Base-by-base conservation (phyloP, 2,888 invertebrate species). In the Hoplodrina blanda region DNA sequence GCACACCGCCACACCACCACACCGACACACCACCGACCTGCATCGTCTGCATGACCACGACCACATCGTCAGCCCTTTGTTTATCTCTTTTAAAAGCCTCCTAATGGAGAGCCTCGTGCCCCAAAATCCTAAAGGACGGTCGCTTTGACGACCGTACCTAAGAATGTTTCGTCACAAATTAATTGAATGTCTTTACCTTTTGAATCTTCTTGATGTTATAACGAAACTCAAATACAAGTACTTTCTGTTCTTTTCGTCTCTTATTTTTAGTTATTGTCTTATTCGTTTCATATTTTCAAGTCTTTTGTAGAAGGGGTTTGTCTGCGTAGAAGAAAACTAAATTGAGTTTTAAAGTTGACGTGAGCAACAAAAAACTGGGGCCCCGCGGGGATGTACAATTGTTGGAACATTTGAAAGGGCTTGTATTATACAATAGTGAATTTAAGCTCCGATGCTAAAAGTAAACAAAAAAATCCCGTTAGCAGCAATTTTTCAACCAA, bases 41-140 rank as follows among this genome's bases (percentile, higher is more conserved):
- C 90, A 89, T 75, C 62, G 69, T 77, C 81, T 70, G 50, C 82
- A 80, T 73, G 72, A 76, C 81, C 73, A 61, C 80, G 69, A 20
- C 53, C 56, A 56, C 65, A 44, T 55, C 62, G 62, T 25, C 61
- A 52, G 80, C 71, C 85, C 87, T 89, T 91, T 94, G 92, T 93
- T 92, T 92, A 89, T 91, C 89, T 89, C 88, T 90, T 89, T 88
- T 85, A 82, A 90, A 89, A 90, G 88, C 80, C 88, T 85, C 74
- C 83, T 89, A 89, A 88, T 89, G 86, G 87, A 88, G 80, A 85
- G 78, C 83, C 79, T 80, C 76, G 53, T 75, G 62, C 82, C 78
- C 78, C 69, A 82, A 78, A 82, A 81, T 83, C 80, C 72, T 81
- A 64, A 78, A 78, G 76, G 79, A 67, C 80, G 74, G 73, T 73